phyloP scores from a whole-genome alignment of 2,113 vertebrate genomes.

The Anhinga anhinga region DNA sequence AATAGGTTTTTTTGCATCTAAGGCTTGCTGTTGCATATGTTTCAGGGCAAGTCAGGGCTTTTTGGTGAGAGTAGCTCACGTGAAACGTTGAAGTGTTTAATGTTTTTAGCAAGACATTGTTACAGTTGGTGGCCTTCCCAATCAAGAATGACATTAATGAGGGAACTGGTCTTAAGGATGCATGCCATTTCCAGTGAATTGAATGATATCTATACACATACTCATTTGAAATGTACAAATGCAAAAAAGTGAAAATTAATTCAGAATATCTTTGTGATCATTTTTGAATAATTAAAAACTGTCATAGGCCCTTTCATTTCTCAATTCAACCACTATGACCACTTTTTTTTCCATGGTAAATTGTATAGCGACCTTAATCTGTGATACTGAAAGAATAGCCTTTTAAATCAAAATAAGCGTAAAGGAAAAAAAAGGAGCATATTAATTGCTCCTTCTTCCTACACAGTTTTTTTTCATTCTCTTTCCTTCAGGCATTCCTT shows the following conservation, averaged over 20 bases:
- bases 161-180: not conserved
- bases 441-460: conserved; percentile 75
- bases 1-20: not conserved
- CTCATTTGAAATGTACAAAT: conserved; percentile 20
- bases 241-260: conserved; percentile 68
- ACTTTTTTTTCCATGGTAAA: conserved; percentile 12
- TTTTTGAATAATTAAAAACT: conserved; percentile 70
- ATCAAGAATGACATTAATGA: not conserved
- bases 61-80: not conserved
- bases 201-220: not conserved
- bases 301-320: conserved; percentile 17
- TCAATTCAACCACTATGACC: not conserved
- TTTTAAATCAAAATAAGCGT: conserved; percentile 73
- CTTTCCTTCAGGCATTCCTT: conserved; percentile 77
- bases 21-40: not conserved
- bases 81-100: not conserved
- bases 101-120: not conserved
- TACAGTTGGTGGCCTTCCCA: conserved; percentile 4
- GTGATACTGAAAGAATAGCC: conserved; percentile 58
- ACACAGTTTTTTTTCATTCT: conserved; percentile 54
- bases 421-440: conserved; percentile 55
- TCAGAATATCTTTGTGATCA: conserved; percentile 57
- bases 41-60: not conserved
- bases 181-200: not conserved
- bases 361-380: conserved; percentile 52